phyloP scores from a whole-genome alignment of 23 tunicate genomes.

The Ciona savignyi region DNA sequence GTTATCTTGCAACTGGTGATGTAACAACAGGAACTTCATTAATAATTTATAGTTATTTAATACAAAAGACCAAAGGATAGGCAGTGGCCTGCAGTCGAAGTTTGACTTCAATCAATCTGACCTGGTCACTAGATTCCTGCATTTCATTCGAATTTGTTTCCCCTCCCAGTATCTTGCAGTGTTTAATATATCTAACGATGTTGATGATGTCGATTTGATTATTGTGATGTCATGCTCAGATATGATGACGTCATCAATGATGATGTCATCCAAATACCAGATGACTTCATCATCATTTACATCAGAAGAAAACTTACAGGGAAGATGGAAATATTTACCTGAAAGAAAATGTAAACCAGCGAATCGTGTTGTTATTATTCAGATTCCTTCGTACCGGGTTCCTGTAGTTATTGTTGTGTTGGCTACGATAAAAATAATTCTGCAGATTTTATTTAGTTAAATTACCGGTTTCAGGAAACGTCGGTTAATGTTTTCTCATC shows the following conservation, averaged over 20 bases:
- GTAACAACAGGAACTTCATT: too few species aligned
- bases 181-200: slow-evolving; percentile 6
- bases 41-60: not conserved
- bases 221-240: not conserved
- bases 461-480: too few species aligned
- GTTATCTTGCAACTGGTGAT: slow-evolving; percentile 21
- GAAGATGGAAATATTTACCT: slow-evolving; percentile 10
- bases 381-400: too few species aligned
- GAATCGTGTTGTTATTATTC: too few species aligned
- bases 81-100: not conserved
- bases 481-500: too few species aligned
- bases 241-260: slow-evolving; percentile 13
- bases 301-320: slow-evolving; percentile 4
- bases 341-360: not conserved
- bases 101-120: not conserved
- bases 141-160: slow-evolving; percentile 7
- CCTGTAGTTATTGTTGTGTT: too few species aligned
- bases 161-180: not conserved
- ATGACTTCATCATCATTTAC: slow-evolving; percentile 26
- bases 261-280: slow-evolving; percentile 34
- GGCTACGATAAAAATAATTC: too few species aligned
- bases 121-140: slow-evolving; percentile 21
- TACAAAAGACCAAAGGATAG: not conserved
- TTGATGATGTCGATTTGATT: not conserved
- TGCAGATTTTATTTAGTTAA: too few species aligned